Base-by-base conservation (phyloP, 2,888 invertebrate species). In the Parnassius mnemosyne region DNA sequence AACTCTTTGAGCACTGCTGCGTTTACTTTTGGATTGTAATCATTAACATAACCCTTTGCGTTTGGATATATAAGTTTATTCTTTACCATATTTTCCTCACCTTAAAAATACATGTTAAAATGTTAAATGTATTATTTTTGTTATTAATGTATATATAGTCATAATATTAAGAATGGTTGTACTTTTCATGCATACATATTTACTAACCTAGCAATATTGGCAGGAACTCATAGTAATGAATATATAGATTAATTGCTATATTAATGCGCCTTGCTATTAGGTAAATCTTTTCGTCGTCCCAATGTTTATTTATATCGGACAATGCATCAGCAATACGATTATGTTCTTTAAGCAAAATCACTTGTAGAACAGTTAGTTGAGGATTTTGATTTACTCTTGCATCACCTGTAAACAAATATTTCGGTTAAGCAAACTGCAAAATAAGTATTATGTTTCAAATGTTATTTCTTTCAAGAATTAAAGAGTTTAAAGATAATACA, bases 201-300 rank as follows among this genome's bases (percentile, higher is more conserved):
- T 16, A 65, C 71, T 71, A 70, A 89, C 94, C 94, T 20, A 94
- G 85, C 71, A 94, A 91, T 63, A 94, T 91, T 0, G 94, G 94
- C 11, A 94, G 81, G 93, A 93, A 94, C 77, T 94, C 94, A 75
- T 94, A 93, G 78, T 94, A 94, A 12, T 92, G 85, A 67, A 94
- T 93, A 65, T 93, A 91, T 76, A 94, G 94, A 75, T 93, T 92
- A 77, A 93, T 87, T 2, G 93, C 94, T 43, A 92, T 92, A 50
- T 87, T 77, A 65, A 94, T 94, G 65, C 92, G 85, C 55, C 94
- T 84, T 0, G 94, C 87, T 79, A 94, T 94, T 78, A 94, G 94
- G 84, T 89, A 94, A 42, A 93, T 80, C 0, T 86, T 92, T 75
- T 94, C 94, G 70, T 94, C 94, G 66, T 89, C 81, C 94, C 94